Evolutionary conservation across 2,113 vertebrate species (phyloP).

Genomic region (Pseudorectes ferrugineus): DNA sequence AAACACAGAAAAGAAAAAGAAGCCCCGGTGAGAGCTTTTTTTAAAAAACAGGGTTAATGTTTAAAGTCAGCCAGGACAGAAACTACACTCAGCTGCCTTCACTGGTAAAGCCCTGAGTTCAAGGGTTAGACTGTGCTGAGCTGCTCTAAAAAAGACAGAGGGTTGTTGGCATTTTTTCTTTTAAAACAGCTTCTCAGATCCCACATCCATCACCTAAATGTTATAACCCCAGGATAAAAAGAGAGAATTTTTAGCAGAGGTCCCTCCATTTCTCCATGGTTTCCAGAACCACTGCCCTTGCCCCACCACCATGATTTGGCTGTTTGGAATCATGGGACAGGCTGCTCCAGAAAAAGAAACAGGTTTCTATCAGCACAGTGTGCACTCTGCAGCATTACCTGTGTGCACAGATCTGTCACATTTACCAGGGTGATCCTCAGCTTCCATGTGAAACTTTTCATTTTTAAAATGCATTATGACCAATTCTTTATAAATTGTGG

Average conservation of each 20-base stretch:
- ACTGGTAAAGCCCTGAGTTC: accelerated
- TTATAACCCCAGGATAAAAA: neutral
- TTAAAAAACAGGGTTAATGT: neutral
- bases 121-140: neutral
- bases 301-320: neutral
- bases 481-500: neutral
- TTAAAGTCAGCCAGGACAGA: neutral
- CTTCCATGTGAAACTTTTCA: neutral
- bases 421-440: neutral
- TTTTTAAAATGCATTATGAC: neutral
- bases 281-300: neutral
- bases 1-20: neutral
- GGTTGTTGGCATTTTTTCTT: neutral
- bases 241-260: neutral
- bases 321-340: neutral
- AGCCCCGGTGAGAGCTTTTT: neutral
- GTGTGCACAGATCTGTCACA: neutral
- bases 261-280: neutral
- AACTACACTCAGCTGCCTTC: neutral
- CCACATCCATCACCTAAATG: neutral
- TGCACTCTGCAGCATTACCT: neutral
- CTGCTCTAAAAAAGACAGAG: neutral
- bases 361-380: neutral
- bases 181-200: neutral
- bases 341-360: neutral